Evolutionary conservation across 1,140 invertebrate genomes (phyloP), one percentile per base, ranked within the genome.

Genomic region (Prorops nasuta): DNA sequence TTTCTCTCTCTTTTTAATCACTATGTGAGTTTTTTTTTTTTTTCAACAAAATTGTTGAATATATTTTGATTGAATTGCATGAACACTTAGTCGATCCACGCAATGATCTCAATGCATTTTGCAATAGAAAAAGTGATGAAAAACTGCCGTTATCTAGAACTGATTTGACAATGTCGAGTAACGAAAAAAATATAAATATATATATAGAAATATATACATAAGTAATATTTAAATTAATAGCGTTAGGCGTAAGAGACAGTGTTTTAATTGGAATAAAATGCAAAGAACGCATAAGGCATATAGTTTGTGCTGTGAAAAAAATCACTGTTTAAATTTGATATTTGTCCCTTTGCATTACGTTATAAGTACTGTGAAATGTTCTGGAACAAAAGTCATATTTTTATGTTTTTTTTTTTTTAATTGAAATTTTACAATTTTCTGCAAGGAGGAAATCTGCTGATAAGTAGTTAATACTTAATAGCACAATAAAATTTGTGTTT

Each of bases 91-190:
- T 53, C 44, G 46, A 53, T 43, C 34, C 53, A 56, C 46, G 49
- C 41, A 50, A 61, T 66, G 63, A 66, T 66, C 63, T 66, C 63
- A 66, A 59, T 32, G 51, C 53, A 56, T 47, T 62, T 60, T 58
- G 53, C 48, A 51, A 39, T 24, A 9, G 46, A 28, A 40, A n/a
- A n/a, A 16, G 36, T 38, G 19, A 48, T 32, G 24, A 22, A 19
- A 36, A 43, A 45, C 51, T 63, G 55, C 51, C 60, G 54, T 55
- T 63, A 54, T 63, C 58, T 44, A 43, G 62, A 65, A 65, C 64
- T 66, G 64, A 66, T 47, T 63, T 50, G 63, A 63, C 60, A 56
- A 55, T 46, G 48, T 66, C 24, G 46, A 56, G 48, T 61, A 63
- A 61, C 37, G 22, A 49, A 53, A 52, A 59, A 55, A 61, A 58